A percentile compares a stretch with the other conserved stretches of the same genome.
Conservation (phyloP, 2,113 vertebrate genomes). For the Oreotrochilus melanogaster region DNA sequence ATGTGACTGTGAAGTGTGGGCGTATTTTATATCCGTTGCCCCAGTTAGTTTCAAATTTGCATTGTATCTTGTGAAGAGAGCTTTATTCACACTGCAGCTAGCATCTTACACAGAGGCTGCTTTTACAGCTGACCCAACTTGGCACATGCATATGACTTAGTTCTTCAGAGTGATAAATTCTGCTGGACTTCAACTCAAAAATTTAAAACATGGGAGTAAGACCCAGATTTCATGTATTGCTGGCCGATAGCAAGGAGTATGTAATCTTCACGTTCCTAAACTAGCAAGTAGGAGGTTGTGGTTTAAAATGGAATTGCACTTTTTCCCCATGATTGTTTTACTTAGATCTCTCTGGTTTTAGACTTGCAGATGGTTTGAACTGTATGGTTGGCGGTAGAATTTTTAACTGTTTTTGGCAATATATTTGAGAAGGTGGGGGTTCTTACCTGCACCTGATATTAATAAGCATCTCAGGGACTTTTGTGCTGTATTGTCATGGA, state of each 20-base stretch:
- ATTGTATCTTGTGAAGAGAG: constrained; percentile 34
- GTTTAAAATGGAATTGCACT: background rate
- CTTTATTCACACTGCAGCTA: constrained; percentile 14
- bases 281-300: background rate
- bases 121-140: constrained; percentile 17
- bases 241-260: background rate
- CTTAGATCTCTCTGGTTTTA: background rate
- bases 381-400: background rate
- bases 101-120: background rate
- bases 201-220: background rate
- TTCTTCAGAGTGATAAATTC: background rate
- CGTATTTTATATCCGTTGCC: constrained; percentile 29
- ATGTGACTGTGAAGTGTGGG: constrained; percentile 33
- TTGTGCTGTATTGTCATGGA: fast-evolving
- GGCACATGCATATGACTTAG: background rate
- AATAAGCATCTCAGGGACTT: background rate
- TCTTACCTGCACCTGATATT: background rate
- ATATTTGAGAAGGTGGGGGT: background rate
- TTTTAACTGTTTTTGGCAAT: background rate
- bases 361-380: background rate
- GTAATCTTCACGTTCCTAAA: background rate
- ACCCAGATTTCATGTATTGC: background rate
- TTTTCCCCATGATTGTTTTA: background rate
- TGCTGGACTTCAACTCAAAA: background rate
- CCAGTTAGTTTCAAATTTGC: constrained; percentile 44